phyloP scores from a whole-genome alignment of 2,113 vertebrate genomes.

The Mola mola region DNA sequence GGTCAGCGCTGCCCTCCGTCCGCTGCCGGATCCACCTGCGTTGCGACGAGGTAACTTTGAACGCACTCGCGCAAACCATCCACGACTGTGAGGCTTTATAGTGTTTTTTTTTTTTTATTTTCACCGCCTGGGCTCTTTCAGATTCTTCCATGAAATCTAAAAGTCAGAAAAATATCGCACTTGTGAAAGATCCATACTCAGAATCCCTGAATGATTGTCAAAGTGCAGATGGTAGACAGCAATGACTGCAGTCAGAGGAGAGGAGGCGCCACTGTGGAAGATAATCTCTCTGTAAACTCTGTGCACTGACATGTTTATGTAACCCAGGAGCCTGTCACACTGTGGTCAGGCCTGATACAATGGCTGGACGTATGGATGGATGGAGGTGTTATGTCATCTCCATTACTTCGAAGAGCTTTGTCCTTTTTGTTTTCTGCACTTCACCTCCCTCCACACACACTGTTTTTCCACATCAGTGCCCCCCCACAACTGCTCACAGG shows the following conservation, averaged over 20 bases:
- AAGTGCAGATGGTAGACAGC: slow-evolving; percentile 44
- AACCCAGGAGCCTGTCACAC: too few species aligned
- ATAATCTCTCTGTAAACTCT: slow-evolving; percentile 52
- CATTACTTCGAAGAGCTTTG: background rate
- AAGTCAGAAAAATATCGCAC: slow-evolving; percentile 60
- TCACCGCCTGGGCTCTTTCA: too few species aligned
- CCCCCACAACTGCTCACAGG: slow-evolving; percentile 65
- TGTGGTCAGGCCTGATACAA: too few species aligned
- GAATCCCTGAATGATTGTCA: slow-evolving; percentile 29
- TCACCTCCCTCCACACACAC: slow-evolving; percentile 2
- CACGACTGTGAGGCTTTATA: too few species aligned
- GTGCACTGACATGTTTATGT: slow-evolving; percentile 50
- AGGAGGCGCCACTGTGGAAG: slow-evolving; percentile 54
- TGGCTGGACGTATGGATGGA: too few species aligned
- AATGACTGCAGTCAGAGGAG: slow-evolving; percentile 46
- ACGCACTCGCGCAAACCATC: too few species aligned
- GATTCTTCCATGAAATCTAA: slow-evolving; percentile 47
- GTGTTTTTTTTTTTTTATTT: too few species aligned
- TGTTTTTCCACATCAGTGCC: slow-evolving; percentile 70
- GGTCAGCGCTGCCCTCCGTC: slow-evolving; percentile 77
- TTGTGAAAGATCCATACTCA: slow-evolving; percentile 40
- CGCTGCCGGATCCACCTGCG: slow-evolving; percentile 44
- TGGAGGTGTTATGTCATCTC: too few species aligned
- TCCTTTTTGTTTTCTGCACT: background rate
- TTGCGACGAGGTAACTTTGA: slow-evolving; percentile 44